Evolutionary conservation across 2,888 invertebrate species (phyloP), one percentile per base, ranked within the genome.

Genomic region (Eristalis pertinax): DNA sequence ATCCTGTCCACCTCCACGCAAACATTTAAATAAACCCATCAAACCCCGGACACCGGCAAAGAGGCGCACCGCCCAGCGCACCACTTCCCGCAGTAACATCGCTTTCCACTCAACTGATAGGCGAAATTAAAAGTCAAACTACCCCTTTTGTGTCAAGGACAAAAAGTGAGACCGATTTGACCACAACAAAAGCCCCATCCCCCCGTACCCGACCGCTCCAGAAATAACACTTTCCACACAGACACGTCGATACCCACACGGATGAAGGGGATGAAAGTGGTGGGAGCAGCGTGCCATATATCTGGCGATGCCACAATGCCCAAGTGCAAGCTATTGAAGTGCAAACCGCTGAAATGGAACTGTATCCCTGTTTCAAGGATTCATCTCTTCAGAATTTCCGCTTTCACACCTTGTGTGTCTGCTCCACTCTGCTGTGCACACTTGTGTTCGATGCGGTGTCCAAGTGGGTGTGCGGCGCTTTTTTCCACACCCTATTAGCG

Each of bases 81-180:
- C 11, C 72, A 4, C 15, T n/a, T 0, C 7, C 35, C 7, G 10
- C 26, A 29, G 5, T 56, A 11, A 19, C 32, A 32, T 15, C 56
- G 22, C 22, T 56, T 19, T 13, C 41, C 26, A 58, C 35, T 73
- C 32, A 67, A 64, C 38, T 43, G 68, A 62, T 72, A 63, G 78
- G 75, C 72, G 83, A 86, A 83, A 83, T 87, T 79, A 87, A 87
- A 83, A 87, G 83, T 83, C 79, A 38, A 83, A 87, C 76, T 73
- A 70, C 72, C 78, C 82, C 72, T 79, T 83, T 79, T 68, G 67
- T 87, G 83, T 87, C 83, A 87, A 87, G 86, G 86, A 87, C 86
- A 79, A 87, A 83, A 82, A 86, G 82, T 82, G 86, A 82, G 86
- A 87, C 83, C 83, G 58, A 79, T 87, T 83, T 63, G 86, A 72